Evolutionary conservation across 2,888 invertebrate species (phyloP).

Genomic region (Drosophila longiperda): DNA sequence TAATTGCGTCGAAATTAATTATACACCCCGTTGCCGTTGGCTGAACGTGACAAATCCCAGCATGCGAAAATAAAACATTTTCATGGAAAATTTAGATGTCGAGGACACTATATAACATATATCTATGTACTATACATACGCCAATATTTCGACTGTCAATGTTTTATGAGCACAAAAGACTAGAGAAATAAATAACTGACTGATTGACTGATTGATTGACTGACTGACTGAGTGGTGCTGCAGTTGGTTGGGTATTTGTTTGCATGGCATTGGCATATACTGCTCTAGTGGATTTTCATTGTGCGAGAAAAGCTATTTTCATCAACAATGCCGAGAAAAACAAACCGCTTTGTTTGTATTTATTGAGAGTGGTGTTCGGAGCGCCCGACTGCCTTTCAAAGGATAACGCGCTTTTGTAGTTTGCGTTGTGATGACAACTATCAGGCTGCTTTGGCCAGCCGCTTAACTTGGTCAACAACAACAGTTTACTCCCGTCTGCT

Average conservation of each 20-base stretch:
- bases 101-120: neutral
- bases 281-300: slow-evolving; percentile 45
- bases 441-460: slow-evolving; percentile 18
- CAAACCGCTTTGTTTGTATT: slow-evolving; percentile 52
- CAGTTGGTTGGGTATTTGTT: slow-evolving; percentile 9
- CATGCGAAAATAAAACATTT: slow-evolving; percentile 8
- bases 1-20: slow-evolving; percentile 73
- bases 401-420: slow-evolving; percentile 49
- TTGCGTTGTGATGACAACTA: slow-evolving; percentile 43
- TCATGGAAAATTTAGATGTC: slow-evolving; percentile 10
- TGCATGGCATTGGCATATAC: slow-evolving; percentile 10
- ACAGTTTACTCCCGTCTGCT: slow-evolving; percentile 4
- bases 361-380: slow-evolving; percentile 11
- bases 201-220: slow-evolving; percentile 2
- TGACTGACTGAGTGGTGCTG: slow-evolving; percentile 5
- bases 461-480: slow-evolving; percentile 39
- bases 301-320: slow-evolving; percentile 68
- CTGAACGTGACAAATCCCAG: slow-evolving; percentile 26
- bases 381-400: slow-evolving; percentile 3
- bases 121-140: neutral
- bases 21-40: slow-evolving; percentile 62
- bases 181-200: neutral
- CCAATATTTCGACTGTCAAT: slow-evolving; percentile 4
- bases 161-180: slow-evolving; percentile 11
- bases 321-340: slow-evolving; percentile 53